A percentile compares a stretch with the other conserved stretches of the same genome.
These are phyloP conservation scores for Escarpia spicata DNA, from an alignment of 2,888 invertebrate genomes.

Conservation along the genomic window DNA sequence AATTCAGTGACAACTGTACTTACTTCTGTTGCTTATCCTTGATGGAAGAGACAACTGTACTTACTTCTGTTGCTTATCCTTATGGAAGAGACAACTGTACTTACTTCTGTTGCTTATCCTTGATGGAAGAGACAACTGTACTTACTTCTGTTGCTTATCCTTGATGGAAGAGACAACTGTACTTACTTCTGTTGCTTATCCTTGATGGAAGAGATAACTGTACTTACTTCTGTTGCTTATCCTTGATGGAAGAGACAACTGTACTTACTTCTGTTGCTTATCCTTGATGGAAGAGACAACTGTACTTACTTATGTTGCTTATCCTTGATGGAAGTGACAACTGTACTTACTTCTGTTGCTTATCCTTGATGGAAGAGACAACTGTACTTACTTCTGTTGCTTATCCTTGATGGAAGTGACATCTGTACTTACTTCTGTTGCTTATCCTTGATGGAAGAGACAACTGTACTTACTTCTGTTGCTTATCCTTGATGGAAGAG, in stretches of 20 bases:
- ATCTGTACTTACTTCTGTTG: neutral
- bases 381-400: neutral
- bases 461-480: neutral
- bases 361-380: neutral
- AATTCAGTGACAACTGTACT: neutral
- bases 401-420: neutral
- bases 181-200: neutral
- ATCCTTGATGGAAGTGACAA: neutral
- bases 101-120: neutral
- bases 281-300: neutral
- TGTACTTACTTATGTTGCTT: neutral
- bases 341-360: neutral
- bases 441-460: too few species aligned
- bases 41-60: constrained; percentile 75
- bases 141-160: neutral
- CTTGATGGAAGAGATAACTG: neutral
- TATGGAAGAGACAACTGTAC: neutral
- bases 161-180: neutral
- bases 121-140: neutral
- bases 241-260: neutral
- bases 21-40: constrained; percentile 50
- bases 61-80: too few species aligned
- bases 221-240: neutral
- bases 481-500: too few species aligned
- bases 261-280: neutral